Evolutionary conservation across 1,140 invertebrate genomes (phyloP).

Genomic region (Dendroctonus ponderosae): DNA sequence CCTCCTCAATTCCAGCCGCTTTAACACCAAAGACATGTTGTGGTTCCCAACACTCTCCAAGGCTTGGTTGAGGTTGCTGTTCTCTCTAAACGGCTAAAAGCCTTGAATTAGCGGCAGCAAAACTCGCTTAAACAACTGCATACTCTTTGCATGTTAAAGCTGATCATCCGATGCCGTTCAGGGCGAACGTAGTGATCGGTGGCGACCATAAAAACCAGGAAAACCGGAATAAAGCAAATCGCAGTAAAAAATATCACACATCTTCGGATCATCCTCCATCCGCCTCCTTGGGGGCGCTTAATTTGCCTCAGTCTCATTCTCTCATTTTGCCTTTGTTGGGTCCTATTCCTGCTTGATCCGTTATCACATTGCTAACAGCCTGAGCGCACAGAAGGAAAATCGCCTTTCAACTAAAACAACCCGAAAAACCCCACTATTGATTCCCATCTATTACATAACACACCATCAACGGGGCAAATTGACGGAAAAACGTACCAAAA

Average conservation of each 20-base stretch:
- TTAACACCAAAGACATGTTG: constrained; percentile 39
- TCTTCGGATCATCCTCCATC: constrained; percentile 48
- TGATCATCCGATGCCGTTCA: constrained; percentile 13
- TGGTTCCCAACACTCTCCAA: constrained; percentile 5
- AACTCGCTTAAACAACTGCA: not conserved
- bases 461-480: too few species aligned
- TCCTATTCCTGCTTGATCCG: too few species aligned
- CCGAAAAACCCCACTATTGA: too few species aligned
- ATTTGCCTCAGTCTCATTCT: constrained; percentile 44
- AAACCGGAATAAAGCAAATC: constrained; percentile 49
- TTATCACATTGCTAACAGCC: too few species aligned
- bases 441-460: too few species aligned
- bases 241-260: constrained; percentile 50
- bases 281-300: constrained; percentile 35
- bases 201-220: constrained; percentile 49
- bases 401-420: too few species aligned
- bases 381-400: too few species aligned
- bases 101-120: too few species aligned
- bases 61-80: too few species aligned
- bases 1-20: constrained; percentile 42
- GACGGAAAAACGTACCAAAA: too few species aligned
- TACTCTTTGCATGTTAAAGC: constrained; percentile 30
- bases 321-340: constrained; percentile 23
- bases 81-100: too few species aligned
- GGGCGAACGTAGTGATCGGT: constrained; percentile 50